These are phyloP conservation scores for Neotragus pygmaeus DNA, from an alignment of 2,113 vertebrate species.

Conservation along the genomic window DNA sequence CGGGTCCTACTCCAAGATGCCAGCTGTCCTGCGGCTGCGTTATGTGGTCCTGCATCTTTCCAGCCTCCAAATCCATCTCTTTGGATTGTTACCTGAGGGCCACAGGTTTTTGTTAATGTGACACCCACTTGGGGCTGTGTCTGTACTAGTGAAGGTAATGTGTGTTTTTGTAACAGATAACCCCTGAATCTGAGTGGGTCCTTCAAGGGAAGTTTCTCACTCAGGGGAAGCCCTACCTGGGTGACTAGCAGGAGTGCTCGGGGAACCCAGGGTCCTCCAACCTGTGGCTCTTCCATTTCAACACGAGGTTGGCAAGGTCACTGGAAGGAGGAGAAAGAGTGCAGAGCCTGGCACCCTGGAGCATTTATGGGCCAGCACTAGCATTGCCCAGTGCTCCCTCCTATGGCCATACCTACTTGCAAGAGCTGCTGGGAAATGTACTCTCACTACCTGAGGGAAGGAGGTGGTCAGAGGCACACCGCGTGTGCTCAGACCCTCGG, in stretches of 20 bases:
- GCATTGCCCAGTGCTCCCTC: neutral
- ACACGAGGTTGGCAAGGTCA: neutral
- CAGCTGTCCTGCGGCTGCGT: neutral
- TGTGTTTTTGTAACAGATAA: neutral
- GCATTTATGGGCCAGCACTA: neutral
- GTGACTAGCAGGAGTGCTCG: neutral
- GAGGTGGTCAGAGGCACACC: neutral
- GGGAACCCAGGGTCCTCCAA: neutral
- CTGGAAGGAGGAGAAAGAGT: neutral
- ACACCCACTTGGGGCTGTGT: neutral
- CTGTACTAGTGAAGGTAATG: neutral
- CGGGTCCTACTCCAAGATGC: neutral
- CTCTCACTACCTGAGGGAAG: neutral
- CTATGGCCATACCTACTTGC: neutral
- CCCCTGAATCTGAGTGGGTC: neutral
- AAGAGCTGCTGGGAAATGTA: conserved; percentile 24
- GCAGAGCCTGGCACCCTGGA: neutral
- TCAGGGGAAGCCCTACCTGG: neutral
- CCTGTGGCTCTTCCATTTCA: neutral
- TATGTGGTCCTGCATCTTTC: neutral
- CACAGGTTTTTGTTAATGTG: neutral
- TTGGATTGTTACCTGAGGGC: neutral
- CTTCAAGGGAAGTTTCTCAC: neutral
- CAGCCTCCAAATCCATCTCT: neutral
- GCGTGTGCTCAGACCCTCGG: neutral